These are phyloP conservation scores for Ptilonorhynchus violaceus DNA, from an alignment of 2,113 vertebrate species.

Conservation along the genomic window DNA sequence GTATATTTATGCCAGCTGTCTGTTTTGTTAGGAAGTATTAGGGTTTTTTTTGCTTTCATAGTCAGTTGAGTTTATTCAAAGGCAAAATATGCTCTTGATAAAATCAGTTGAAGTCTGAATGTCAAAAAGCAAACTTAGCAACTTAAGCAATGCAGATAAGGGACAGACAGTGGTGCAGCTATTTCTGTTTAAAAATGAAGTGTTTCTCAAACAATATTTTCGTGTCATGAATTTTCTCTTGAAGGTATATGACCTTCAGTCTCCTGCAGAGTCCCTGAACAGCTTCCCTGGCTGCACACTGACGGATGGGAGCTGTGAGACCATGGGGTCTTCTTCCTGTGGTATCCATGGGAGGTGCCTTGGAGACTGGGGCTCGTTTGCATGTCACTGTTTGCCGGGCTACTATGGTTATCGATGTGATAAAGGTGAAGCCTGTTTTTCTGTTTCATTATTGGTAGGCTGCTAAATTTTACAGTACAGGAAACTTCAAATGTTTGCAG, in stretches of 20 bases:
- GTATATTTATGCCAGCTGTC: neutral
- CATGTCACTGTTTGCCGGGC: conserved; percentile 83
- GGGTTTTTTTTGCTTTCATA: neutral
- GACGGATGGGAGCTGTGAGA: conserved; percentile 83
- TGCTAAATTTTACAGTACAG: neutral
- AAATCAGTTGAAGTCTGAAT: neutral
- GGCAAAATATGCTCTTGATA: neutral
- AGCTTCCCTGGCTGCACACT: conserved; percentile 83
- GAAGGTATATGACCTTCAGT: conserved; percentile 82
- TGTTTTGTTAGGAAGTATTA: neutral
- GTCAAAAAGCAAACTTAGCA: neutral
- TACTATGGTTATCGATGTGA: conserved; percentile 83
- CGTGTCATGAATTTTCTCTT: neutral
- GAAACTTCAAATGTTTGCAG: neutral
- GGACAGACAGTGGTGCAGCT: neutral
- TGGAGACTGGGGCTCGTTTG: conserved; percentile 83
- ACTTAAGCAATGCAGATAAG: neutral
- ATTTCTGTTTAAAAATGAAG: neutral
- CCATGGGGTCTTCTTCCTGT: conserved; percentile 81
- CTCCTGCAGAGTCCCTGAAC: conserved; percentile 80
- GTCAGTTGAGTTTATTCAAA: neutral
- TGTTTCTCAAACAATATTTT: neutral
- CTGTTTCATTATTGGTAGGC: neutral
- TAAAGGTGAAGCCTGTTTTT: conserved; percentile 71
- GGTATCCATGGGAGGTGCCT: conserved; percentile 80